phyloP scores from a whole-genome alignment of 2,888 invertebrate species.

The Sinohyriopsis cumingii region DNA sequence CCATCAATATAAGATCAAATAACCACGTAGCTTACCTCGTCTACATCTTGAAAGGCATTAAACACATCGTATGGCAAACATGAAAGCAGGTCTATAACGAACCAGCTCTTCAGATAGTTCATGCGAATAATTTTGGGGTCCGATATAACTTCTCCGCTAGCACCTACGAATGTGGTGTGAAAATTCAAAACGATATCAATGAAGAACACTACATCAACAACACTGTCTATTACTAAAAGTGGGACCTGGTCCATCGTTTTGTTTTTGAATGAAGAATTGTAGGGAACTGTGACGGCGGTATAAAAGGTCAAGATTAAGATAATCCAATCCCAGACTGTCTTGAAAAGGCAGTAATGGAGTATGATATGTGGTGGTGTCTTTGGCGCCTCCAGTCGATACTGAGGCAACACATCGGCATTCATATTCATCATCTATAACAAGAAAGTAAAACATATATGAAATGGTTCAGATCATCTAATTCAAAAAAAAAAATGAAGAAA shows the following conservation, averaged over 20 bases:
- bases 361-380: slow-evolving; percentile 99
- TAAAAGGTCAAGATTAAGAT: slow-evolving; percentile 99
- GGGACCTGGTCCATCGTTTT: slow-evolving; percentile 81
- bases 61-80: slow-evolving; percentile 99
- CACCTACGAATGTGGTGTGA: slow-evolving; percentile 99
- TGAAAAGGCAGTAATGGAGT: slow-evolving; percentile 99
- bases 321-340: slow-evolving; percentile 99
- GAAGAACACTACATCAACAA: slow-evolving; percentile 99
- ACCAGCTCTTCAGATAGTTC: slow-evolving; percentile 99
- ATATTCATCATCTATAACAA: slow-evolving; percentile 91
- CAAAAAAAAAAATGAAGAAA: not conserved
- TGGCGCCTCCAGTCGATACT: slow-evolving; percentile 90
- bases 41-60: slow-evolving; percentile 99
- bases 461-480: not conserved
- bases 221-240: slow-evolving; percentile 78
- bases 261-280: slow-evolving; percentile 99
- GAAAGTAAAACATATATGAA: not conserved
- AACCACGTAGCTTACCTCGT: slow-evolving; percentile 76
- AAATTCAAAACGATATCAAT: slow-evolving; percentile 99
- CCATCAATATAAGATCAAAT: not conserved
- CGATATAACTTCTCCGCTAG: slow-evolving; percentile 87
- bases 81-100: slow-evolving; percentile 98
- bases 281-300: slow-evolving; percentile 98
- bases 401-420: slow-evolving; percentile 91
- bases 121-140: slow-evolving; percentile 84